Base-by-base conservation (phyloP, 2,113 vertebrate species). In the Nymphicus hollandicus region DNA sequence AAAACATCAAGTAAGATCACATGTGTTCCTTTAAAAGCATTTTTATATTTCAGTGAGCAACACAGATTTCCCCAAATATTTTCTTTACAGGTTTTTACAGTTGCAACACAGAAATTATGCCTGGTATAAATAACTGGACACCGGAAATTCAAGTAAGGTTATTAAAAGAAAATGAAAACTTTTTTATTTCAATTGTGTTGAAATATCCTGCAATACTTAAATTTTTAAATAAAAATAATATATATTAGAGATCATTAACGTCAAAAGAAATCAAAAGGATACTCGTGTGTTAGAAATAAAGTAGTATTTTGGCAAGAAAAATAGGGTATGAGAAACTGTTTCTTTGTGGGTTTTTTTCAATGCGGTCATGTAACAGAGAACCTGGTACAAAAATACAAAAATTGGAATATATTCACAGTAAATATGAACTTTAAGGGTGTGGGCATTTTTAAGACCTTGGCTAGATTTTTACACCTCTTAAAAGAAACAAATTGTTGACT, bases 61-160 rank as follows among this genome's bases (percentile, higher is more conserved):
- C 69, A n/a, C 25, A 50, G 6, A 56, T 33, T 50, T 69, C 19
- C n/a, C 14, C 28, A 33, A 44, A n/a, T 90, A 14, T 89, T 81
- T 87, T 81, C 25, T 89, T 96, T 85, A 68, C 91, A 99, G 99
- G 99, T 24, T 99, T 99, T 98, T 99, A 99, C 97, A 99, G 99
- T 96, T 99, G 99, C 96, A 99, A 99, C 97, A 99, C 99, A 83
- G 99, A 99, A 97, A 97, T 98, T 89, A 99, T 99, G 99, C 99
- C 99, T 97, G 99, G 99, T 92, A 99, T 99, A 98, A 98, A 98
- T 96, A 99, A 99, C 97, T 99, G 99, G 99, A 99, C 99, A 64
- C 98, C 99, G 15, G 98, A 98, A 97, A 98, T 99, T 98, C 99
- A 99, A 98, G 99, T 99, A 95, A 97, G 91, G 6, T 64, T 72